These are phyloP conservation scores for Drosophila mayaguana DNA, from an alignment of 2,888 invertebrate species.

Conservation along the genomic window DNA sequence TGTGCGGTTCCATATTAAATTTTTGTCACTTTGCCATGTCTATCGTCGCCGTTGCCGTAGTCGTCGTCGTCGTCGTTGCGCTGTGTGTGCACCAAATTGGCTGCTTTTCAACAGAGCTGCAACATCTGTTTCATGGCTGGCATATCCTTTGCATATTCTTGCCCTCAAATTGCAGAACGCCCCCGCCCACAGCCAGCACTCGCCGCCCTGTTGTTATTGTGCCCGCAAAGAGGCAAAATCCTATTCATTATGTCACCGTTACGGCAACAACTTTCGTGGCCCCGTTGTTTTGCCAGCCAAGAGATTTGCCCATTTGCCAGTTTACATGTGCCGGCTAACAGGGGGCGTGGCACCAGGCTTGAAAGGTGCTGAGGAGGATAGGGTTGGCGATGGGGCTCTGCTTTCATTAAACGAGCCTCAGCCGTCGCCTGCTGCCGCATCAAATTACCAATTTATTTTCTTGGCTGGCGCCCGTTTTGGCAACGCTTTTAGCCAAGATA, in stretches of 20 bases:
- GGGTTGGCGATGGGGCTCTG: not conserved
- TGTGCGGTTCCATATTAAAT: constrained; percentile 72
- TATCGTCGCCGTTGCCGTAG: constrained; percentile 38
- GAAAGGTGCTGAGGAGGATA: no score
- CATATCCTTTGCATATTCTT: constrained; percentile 77
- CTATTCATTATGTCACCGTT: constrained; percentile 78
- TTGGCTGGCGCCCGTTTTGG: constrained; percentile 54
- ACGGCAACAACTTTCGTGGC: constrained; percentile 48
- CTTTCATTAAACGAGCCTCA: constrained; percentile 68
- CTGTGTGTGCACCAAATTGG: constrained; percentile 74
- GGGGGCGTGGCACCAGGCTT: not conserved
- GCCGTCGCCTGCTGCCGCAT: constrained; percentile 63
- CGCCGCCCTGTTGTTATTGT: constrained; percentile 37
- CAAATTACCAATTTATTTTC: constrained; percentile 81
- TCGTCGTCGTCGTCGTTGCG: constrained; percentile 25
- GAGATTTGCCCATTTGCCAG: constrained; percentile 59
- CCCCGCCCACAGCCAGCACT: constrained; percentile 14
- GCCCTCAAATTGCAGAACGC: constrained; percentile 64
- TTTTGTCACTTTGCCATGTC: constrained; percentile 83
- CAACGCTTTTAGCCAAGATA: constrained; percentile 30
- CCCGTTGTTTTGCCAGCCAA: constrained; percentile 47
- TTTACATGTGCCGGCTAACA: constrained; percentile 46
- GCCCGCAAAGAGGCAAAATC: constrained; percentile 74
- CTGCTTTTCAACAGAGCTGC: constrained; percentile 83
- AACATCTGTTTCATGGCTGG: constrained; percentile 78